phyloP scores from a whole-genome alignment of 2,113 vertebrate genomes.

The Echinops telfairi region DNA sequence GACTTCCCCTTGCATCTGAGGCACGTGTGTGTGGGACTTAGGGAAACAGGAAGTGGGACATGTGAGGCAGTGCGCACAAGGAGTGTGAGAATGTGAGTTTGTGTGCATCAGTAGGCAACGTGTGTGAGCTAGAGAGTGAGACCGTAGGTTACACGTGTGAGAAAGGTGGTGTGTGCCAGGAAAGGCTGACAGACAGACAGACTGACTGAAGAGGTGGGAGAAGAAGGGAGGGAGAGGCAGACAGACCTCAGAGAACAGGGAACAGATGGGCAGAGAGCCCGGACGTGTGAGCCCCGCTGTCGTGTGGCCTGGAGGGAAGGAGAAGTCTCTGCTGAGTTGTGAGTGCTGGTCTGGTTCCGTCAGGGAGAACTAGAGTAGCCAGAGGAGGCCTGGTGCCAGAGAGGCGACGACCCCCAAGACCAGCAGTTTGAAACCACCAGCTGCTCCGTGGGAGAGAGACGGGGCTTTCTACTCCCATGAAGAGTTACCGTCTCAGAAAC shows the following conservation, averaged over 20 bases:
- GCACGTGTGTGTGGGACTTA: neutral
- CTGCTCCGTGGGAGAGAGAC: too few species aligned
- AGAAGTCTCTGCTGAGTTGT: too few species aligned
- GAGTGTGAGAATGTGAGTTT: neutral
- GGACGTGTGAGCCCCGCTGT: rapidly evolving
- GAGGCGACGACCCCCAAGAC: too few species aligned
- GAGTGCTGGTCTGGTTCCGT: neutral
- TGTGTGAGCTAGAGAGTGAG: too few species aligned
- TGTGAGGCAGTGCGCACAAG: neutral
- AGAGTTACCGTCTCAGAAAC: too few species aligned
- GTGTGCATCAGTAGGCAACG: neutral
- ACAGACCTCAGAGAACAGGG: neutral
- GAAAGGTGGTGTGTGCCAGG: neutral
- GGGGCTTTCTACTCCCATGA: too few species aligned
- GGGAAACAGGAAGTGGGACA: too few species aligned
- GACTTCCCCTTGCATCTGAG: too few species aligned
- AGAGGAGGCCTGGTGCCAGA: neutral
- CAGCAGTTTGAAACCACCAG: too few species aligned
- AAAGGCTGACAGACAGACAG: neutral
- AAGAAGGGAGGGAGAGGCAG: rapidly evolving
- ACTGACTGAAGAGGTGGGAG: neutral
- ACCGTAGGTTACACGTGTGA: neutral
- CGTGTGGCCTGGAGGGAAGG: rapidly evolving
- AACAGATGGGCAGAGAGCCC: neutral
- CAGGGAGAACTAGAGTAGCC: neutral